These are phyloP conservation scores for Gymnoscopelus braueri DNA, from an alignment of 2,797 vertebrate species.

Conservation along the genomic window DNA sequence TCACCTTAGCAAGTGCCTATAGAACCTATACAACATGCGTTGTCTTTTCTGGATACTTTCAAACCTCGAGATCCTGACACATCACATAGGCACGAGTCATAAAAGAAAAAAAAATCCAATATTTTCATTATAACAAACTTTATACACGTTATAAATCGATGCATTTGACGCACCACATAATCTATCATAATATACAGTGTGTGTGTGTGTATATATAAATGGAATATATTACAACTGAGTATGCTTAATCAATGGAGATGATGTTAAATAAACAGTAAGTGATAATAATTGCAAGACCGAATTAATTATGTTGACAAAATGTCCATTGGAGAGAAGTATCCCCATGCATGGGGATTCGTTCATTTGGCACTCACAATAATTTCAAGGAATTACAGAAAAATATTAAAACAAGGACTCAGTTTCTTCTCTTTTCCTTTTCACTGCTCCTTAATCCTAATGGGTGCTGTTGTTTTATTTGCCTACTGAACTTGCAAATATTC, in stretches of 20 bases:
- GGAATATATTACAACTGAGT: constrained; percentile 87
- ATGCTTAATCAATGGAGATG: constrained; percentile 86
- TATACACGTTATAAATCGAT: constrained; percentile 86
- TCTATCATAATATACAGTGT: constrained; percentile 80
- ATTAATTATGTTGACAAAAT: constrained; percentile 63
- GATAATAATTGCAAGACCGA: constrained; percentile 71
- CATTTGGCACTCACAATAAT: constrained; percentile 68
- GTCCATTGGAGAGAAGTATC: constrained; percentile 65
- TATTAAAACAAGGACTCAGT: constrained; percentile 38
- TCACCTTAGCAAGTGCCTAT: constrained; percentile 99
- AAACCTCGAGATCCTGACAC: constrained; percentile 79
- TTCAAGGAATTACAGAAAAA: constrained; percentile 38
- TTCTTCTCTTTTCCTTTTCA: constrained; percentile 38
- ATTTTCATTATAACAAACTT: constrained; percentile 91
- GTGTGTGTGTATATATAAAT: constrained; percentile 78
- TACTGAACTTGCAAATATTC: constrained; percentile 62
- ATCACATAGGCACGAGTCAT: constrained; percentile 96
- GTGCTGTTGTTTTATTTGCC: constrained; percentile 49
- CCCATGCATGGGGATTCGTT: constrained; percentile 65
- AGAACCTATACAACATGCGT: constrained; percentile 89
- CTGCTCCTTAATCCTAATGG: constrained; percentile 48
- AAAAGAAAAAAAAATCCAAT: constrained; percentile 86
- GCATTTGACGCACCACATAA: constrained; percentile 76
- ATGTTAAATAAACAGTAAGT: constrained; percentile 84
- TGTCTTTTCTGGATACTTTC: constrained; percentile 83